Percentiles rank a stretch among this genome's conserved stretches.
Evolutionary conservation across 1,140 invertebrate species (phyloP).

Genomic region (Drosophila novamexicana): DNA sequence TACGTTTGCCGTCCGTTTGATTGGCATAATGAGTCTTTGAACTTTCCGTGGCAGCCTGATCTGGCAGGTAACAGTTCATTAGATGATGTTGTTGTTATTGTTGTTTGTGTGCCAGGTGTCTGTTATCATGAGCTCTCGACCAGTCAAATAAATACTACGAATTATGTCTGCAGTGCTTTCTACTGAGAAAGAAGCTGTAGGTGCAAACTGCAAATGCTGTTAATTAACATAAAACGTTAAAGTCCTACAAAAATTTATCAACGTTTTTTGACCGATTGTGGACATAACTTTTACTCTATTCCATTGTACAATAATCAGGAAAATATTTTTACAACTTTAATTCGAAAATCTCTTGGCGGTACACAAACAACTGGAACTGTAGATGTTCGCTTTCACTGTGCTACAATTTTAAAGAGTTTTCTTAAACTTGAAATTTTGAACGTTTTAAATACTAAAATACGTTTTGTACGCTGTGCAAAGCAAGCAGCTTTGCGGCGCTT

Average conservation of each 20-base stretch:
- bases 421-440: neutral
- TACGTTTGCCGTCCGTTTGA: conserved; percentile 47
- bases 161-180: conserved; percentile 34
- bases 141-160: conserved; percentile 25
- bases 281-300: no score
- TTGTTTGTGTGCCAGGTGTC: conserved; percentile 21
- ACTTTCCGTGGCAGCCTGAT: conserved; percentile 45
- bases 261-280: no score
- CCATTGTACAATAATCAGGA: no score
- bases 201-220: neutral
- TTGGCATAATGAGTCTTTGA: conserved; percentile 62
- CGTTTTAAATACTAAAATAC: conserved; percentile 4
- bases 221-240: neutral
- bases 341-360: no score
- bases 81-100: conserved; percentile 22
- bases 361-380: no score
- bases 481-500: conserved; percentile 1
- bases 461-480: conserved; percentile 9
- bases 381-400: no score
- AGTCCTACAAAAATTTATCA: no score
- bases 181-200: conserved; percentile 4
- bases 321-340: no score
- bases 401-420: neutral
- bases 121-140: conserved; percentile 23
- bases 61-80: conserved; percentile 43